A percentile compares a stretch with the other conserved stretches of the same genome.
Evolutionary conservation across 2,888 invertebrate genomes (phyloP).

Genomic region (Plebejus argus): DNA sequence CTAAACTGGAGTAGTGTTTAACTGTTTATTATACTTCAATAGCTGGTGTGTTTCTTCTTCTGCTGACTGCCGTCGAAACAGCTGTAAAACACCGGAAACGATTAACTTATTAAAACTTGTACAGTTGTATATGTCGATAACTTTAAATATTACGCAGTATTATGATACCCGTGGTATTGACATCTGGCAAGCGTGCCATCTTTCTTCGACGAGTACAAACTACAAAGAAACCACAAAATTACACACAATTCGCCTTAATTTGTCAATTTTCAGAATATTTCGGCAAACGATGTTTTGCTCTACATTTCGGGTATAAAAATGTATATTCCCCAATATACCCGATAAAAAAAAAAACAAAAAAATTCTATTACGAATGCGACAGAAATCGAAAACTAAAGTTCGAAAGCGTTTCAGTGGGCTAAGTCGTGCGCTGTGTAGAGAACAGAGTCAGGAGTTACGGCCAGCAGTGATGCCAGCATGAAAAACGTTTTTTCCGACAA

Average conservation of each 20-base stretch:
- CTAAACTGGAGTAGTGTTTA: background rate
- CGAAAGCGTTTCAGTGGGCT: too few relatives aligned
- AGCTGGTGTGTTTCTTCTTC: too few relatives aligned
- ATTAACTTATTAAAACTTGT: background rate
- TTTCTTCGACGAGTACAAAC: constrained; percentile 12
- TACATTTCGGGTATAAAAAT: background rate
- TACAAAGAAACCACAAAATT: constrained; percentile 21
- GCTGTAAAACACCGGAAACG: constrained; percentile 2
- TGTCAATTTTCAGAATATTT: background rate
- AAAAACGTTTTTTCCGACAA: too few relatives aligned
- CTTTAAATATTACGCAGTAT: constrained; percentile 31
- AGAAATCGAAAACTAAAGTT: too few relatives aligned
- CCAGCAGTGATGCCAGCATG: too few relatives aligned
- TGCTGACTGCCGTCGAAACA: background rate
- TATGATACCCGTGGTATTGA: constrained; percentile 39
- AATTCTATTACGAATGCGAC: too few relatives aligned
- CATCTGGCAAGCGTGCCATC: constrained; percentile 40
- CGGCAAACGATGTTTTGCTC: too few relatives aligned
- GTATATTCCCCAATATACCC: background rate
- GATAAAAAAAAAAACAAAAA: too few relatives aligned
- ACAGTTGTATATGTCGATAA: background rate
- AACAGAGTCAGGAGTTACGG: too few relatives aligned
- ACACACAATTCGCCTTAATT: background rate
- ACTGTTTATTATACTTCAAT: constrained; percentile 1
- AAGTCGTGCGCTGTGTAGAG: too few relatives aligned